phyloP scores from a whole-genome alignment of 2,113 vertebrate genomes.

The Aspidoscelis tigris region DNA sequence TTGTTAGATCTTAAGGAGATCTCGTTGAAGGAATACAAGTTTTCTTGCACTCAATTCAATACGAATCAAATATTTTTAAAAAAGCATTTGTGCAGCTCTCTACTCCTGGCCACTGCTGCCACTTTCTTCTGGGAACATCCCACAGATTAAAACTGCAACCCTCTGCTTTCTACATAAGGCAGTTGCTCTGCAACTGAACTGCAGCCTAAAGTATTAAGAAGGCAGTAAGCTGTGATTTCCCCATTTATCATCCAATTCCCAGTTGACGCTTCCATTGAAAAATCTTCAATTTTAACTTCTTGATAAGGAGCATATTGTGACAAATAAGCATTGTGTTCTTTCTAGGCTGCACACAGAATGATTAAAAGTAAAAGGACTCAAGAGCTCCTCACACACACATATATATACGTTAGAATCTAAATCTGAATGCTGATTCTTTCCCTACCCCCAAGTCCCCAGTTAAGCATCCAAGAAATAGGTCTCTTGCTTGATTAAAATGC shows the following conservation, averaged over 20 bases:
- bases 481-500: slow-evolving; percentile 71
- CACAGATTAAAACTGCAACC: too few species aligned
- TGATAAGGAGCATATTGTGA: slow-evolving; percentile 37
- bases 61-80: too few species aligned
- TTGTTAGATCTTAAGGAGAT: too few species aligned
- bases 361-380: slow-evolving; percentile 27
- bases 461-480: slow-evolving; percentile 48
- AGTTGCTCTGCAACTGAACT: too few species aligned
- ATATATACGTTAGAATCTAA: slow-evolving; percentile 67
- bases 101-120: too few species aligned
- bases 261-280: slow-evolving; percentile 41
- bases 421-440: slow-evolving; percentile 78
- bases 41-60: too few species aligned
- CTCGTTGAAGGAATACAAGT: too few species aligned
- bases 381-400: slow-evolving; percentile 36
- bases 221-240: slow-evolving; percentile 43
- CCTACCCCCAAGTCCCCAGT: slow-evolving; percentile 47
- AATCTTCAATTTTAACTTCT: slow-evolving; percentile 54
- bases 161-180: too few species aligned
- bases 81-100: too few species aligned
- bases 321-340: slow-evolving; percentile 51
- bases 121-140: too few species aligned
- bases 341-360: slow-evolving; percentile 27
- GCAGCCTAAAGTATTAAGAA: slow-evolving; percentile 27
- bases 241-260: slow-evolving; percentile 49